Base-by-base conservation (phyloP, 2,797 vertebrate species). In the Eospalax fontanierii region DNA sequence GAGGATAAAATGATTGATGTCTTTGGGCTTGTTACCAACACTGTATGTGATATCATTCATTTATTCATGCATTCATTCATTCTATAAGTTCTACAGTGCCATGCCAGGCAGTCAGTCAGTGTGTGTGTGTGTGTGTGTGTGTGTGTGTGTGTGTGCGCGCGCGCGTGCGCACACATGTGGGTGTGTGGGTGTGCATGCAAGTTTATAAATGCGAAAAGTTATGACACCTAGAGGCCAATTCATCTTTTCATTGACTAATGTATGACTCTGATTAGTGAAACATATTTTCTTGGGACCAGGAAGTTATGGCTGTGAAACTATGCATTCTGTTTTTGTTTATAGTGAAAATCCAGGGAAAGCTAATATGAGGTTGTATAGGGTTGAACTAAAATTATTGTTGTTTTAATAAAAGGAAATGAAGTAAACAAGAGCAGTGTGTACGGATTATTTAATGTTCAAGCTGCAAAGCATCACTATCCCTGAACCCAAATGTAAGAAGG, bases 371-470 rank as follows among this genome's bases (percentile, higher is more conserved):
- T 90, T 61, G 90, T 63, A 86, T 24, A 35, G 14, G n/a, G 30
- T 30, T 93, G 30, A 96, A 93, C 65, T 90, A 90, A 91, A 65
- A 73, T 22, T 76, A 70, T n/a, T 94, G 15, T 94, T 94, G 43
- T 35, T 68, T 94, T 57, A 87, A 90, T 43, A 82, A 95, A 24
- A 33, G 22, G 91, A 95, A 63, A 96, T 79, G 74, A 93, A 94
- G 84, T 78, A 95, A 96, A 85, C 33, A 84, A 90, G 81, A 89
- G 33, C 14, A 63, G 46, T 90, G 6, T 1, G 22, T 81, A 81
- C 96, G 61, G 61, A 95, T 95, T 94, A 92, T 94, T 97, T 95
- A 96, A 71, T 75, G 92, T 15, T 89, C 57, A 90, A 26, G 50
- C 71, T 88, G 76, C 1, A 88, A 94, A 90, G 30, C 75, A 93